Evolutionary conservation across 2,113 vertebrate genomes (phyloP), one percentile per base, ranked within the genome.

Genomic region (Platichthys flesus): DNA sequence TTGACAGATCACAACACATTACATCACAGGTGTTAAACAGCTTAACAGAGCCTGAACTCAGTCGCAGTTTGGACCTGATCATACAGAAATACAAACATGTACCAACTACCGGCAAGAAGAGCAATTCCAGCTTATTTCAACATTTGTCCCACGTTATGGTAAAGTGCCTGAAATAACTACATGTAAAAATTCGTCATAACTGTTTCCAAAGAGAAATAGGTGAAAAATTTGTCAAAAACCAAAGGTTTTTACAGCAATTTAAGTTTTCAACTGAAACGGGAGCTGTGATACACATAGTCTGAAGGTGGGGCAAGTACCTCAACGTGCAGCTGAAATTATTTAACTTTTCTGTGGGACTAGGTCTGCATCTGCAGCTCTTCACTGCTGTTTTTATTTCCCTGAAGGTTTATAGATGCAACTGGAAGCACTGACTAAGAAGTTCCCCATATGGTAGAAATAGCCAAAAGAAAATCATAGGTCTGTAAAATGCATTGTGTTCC

Each of bases 401-500:
- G 40, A 10, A 13, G 40, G 9, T 42, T 42, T 13, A 42, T 10
- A 42, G 40, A 42, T 42, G 40, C 13, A 42, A 42, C 40, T 42
- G 40, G 12, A 10, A 42, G 40, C 40, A 42, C 1, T 42, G 40
- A 42, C 9, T 42, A 42, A 42, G 40, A 42, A 10, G 40, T 42
- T 42, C 9, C 12, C 9, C 40, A 13, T 42, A 13, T 42, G 40
- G 40, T 42, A 10, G 69, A 23, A 72, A 67, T 2, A 67, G 2
- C 7, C 62, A 23, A 20, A 66, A n/a, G 5, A 67, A 35, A 4
- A 67, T 49, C 28, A 45, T 0, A 12, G 3, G 21, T 60, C 23
- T 57, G 58, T 69, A 40, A 10, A 60, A 42, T 21, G 7, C 12
- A 57, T 21, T 56, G 42, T 68, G 15, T 56, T 59, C 68, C 18